Conservation (phyloP, 2,113 vertebrate species). For the Chloropsis hardwickii region DNA sequence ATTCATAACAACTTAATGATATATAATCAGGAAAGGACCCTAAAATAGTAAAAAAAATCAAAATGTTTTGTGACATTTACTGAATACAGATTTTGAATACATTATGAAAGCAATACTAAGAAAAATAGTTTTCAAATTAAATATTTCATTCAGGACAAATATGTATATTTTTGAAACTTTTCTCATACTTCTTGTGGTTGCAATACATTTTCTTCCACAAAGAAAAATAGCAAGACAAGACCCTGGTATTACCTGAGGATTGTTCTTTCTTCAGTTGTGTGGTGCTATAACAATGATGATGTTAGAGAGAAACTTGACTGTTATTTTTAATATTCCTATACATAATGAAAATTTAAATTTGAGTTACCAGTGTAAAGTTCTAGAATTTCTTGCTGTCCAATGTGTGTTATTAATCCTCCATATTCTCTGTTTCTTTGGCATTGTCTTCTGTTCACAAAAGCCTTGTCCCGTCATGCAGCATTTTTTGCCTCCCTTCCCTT, state of each 20-base stretch:
- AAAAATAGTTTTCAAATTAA: background rate
- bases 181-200: background rate
- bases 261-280: background rate
- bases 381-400: background rate
- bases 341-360: background rate
- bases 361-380: background rate
- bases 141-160: background rate
- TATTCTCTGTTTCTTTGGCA: background rate
- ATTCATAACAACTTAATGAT: background rate
- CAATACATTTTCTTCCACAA: background rate
- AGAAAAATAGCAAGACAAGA: background rate
- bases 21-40: background rate
- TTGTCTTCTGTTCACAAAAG: background rate
- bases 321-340: background rate
- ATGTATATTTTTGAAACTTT: background rate
- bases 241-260: background rate
- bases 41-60: background rate
- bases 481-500: background rate
- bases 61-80: background rate
- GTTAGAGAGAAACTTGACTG: background rate
- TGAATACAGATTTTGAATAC: background rate
- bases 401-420: background rate
- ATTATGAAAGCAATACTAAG: background rate
- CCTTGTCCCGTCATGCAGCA: background rate
- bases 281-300: background rate